Evolutionary conservation across 1,140 invertebrate species (phyloP).

Genomic region (Ganaspis sp.): DNA sequence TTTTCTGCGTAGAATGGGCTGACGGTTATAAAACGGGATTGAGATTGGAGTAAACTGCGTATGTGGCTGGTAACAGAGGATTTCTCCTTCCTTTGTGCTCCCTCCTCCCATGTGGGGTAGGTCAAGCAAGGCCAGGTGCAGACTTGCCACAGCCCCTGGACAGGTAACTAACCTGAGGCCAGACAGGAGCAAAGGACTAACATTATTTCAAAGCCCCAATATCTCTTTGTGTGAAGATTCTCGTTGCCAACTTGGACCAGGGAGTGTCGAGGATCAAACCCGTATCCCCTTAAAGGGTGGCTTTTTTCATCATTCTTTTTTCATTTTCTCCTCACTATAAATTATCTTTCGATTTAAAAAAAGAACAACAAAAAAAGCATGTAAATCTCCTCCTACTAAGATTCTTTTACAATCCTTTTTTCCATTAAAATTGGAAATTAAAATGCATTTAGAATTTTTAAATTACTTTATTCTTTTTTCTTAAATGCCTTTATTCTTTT

Average conservation of each 20-base stretch:
- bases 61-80: slow-evolving; percentile 43
- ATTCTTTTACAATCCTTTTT: not conserved
- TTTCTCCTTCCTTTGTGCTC: slow-evolving; percentile 49
- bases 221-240: slow-evolving; percentile 19
- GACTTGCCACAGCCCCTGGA: slow-evolving; percentile 37
- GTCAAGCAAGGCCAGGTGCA: slow-evolving; percentile 55
- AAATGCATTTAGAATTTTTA: too few species aligned
- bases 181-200: slow-evolving; percentile 33
- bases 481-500: too few species aligned
- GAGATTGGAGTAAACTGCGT: slow-evolving; percentile 35
- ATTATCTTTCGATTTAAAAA: too few species aligned
- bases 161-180: slow-evolving; percentile 44
- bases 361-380: too few species aligned
- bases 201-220: slow-evolving; percentile 14
- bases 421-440: too few species aligned
- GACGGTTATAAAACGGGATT: slow-evolving; percentile 28
- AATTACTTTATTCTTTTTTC: too few species aligned
- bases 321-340: not conserved
- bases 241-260: not conserved
- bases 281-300: not conserved
- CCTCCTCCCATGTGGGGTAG: slow-evolving; percentile 54
- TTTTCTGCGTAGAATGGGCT: not conserved
- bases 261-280: not conserved
- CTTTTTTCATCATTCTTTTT: not conserved
- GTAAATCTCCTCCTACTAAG: too few species aligned